These are phyloP conservation scores for Cotesia chilonis DNA, from an alignment of 1,140 invertebrate species.

Conservation along the genomic window DNA sequence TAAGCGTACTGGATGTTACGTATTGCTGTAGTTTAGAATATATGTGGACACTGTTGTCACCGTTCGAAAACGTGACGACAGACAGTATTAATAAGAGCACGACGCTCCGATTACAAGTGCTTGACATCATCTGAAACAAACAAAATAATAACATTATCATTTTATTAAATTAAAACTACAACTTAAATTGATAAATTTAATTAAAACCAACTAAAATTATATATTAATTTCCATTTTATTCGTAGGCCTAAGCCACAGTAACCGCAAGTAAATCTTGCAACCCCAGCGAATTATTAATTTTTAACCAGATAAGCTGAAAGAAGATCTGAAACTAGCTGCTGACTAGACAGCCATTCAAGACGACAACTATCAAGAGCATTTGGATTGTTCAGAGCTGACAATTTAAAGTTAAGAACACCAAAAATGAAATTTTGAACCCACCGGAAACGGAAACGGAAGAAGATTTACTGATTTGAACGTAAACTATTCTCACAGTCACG, in stretches of 20 bases:
- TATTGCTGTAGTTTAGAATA: slow-evolving; percentile 55
- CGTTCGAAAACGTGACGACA: slow-evolving; percentile 43
- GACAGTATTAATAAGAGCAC: slow-evolving; percentile 41
- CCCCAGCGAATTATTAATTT: not conserved
- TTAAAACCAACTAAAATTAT: not conserved
- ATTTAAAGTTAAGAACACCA: not conserved
- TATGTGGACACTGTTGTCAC: slow-evolving; percentile 64
- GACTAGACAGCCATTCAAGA: no score
- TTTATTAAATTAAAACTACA: not conserved
- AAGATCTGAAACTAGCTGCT: not conserved
- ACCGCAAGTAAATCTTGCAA: slow-evolving; percentile 2
- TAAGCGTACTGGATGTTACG: slow-evolving; percentile 69
- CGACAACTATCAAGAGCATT: no score
- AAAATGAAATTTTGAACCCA: not conserved
- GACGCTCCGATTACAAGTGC: slow-evolving; percentile 41
- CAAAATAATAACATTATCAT: slow-evolving; percentile 16
- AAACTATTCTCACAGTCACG: slow-evolving; percentile 12
- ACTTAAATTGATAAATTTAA: not conserved
- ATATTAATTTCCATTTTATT: no score
- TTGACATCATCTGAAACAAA: slow-evolving; percentile 53
- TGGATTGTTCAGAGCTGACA: no score
- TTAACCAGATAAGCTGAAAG: not conserved
- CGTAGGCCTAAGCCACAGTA: no score
- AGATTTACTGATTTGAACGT: slow-evolving; percentile 26
- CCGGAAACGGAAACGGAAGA: slow-evolving; percentile 35